Evolutionary conservation across 2,113 vertebrate species (phyloP), one percentile per base, ranked within the genome.

Genomic region (Scophthalmus maximus): DNA sequence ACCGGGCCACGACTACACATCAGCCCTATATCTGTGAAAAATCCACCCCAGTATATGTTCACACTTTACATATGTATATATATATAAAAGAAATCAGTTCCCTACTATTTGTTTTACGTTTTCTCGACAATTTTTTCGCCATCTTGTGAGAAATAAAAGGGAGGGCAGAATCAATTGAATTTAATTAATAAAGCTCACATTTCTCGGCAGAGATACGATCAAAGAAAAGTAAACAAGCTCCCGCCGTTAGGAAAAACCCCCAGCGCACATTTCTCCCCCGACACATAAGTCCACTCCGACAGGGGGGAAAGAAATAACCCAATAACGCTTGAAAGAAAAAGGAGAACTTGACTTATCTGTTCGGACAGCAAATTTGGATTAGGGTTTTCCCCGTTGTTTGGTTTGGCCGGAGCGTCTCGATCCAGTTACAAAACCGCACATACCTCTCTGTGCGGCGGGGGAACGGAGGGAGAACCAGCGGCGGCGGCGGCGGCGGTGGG

Each of bases 361-460:
- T 82, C 74, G 67, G 88, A 89, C 86, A 81, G 86, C 73, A 71
- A 78, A 81, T 85, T 83, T 87, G 74, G 83, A 90, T 91, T 84
- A 83, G 38, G 56, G 51, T 81, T 89, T 81, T 80, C 65, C 59
- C 61, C 17, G 1, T 49, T 88, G 88, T 82, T 91, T 89, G 47
- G 38, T 6, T 87, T 90, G 87, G 87, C 78, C 11, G 0, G 1
- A 25, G 46, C 2, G 18, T 50, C 44, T 82, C 46, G 87, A 78
- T 84, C 72, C 4, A 14, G 74, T 91, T 88, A 78, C 85, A 40
- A 60, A 85, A 81, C 87, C 81, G 1, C 88, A 78, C 83, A 85
- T 85, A 72, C 79, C 83, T 73, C 73, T 49, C 6, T 65, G 23
- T 36, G 62, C 2, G 57, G 56, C 20, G 38, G 22, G 8, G 36